Evolutionary conservation across 2,113 vertebrate genomes (phyloP).

Genomic region (Tychaedon coryphoeus): DNA sequence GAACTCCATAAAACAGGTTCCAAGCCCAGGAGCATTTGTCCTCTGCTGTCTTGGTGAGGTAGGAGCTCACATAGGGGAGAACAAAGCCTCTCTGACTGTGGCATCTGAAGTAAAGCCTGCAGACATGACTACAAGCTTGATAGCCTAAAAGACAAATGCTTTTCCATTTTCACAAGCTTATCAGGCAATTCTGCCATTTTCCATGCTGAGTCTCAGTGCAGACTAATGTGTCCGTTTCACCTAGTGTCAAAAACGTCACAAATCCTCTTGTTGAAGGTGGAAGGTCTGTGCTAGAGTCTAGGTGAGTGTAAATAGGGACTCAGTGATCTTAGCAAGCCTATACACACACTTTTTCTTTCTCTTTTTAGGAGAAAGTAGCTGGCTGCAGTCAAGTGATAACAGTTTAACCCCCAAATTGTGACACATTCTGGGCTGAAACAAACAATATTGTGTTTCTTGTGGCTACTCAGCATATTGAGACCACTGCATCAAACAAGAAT

Average conservation of each 20-base stretch:
- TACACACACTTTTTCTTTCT: neutral
- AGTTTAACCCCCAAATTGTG: neutral
- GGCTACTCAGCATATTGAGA: neutral
- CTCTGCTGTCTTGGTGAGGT: neutral
- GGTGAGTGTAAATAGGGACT: neutral
- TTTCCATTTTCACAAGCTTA: neutral
- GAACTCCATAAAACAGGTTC: neutral
- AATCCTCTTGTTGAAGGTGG: neutral
- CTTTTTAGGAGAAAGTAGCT: neutral
- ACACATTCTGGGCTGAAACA: neutral
- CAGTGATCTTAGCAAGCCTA: neutral
- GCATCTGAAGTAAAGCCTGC: neutral
- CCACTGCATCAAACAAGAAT: neutral
- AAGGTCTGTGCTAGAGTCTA: neutral
- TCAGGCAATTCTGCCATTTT: neutral
- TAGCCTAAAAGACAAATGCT: neutral
- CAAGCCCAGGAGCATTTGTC: neutral
- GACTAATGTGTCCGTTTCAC: neutral
- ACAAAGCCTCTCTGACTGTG: neutral
- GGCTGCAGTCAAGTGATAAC: neutral
- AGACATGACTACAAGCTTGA: rapidly evolving
- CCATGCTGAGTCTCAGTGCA: neutral
- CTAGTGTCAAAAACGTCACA: neutral
- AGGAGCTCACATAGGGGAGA: rapidly evolving
- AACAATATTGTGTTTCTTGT: neutral